phyloP scores from a whole-genome alignment of 1,140 invertebrate genomes.

The Psilanteris sp. region DNA sequence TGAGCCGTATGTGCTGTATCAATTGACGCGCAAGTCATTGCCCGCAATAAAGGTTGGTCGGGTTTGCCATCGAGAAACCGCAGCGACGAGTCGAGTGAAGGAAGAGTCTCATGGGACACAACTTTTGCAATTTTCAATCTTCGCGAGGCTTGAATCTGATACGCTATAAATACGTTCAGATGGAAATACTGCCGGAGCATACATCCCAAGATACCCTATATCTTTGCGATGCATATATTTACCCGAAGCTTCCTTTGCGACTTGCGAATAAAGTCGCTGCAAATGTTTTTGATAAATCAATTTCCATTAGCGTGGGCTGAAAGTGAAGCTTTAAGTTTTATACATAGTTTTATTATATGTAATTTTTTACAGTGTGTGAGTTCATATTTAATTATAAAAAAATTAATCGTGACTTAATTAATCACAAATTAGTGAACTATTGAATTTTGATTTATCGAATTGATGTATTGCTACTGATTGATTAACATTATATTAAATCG shows the following conservation, averaged over 20 bases:
- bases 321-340: conserved; percentile 9
- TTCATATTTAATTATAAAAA: too few relatives aligned
- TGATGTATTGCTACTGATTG: too few relatives aligned
- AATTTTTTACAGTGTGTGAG: too few relatives aligned
- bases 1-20: conserved; percentile 22
- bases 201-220: conserved; percentile 48
- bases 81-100: conserved; percentile 32
- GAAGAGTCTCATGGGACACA: conserved; percentile 26
- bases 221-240: conserved; percentile 30
- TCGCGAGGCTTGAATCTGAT: conserved; percentile 46
- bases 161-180: conserved; percentile 52
- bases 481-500: too few relatives aligned
- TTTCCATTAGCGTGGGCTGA: conserved; percentile 9
- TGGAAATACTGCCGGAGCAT: conserved; percentile 33
- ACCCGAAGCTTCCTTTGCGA: conserved; percentile 10
- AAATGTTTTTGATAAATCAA: conserved; percentile 44
- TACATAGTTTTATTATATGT: background rate
- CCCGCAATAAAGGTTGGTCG: conserved; percentile 23
- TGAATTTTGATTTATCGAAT: too few relatives aligned
- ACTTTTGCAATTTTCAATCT: conserved; percentile 57
- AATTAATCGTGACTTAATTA: too few relatives aligned
- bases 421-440: too few relatives aligned
- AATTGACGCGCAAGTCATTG: conserved; percentile 30
- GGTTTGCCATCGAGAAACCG: conserved; percentile 10
- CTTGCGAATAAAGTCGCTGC: conserved; percentile 26